A percentile compares a stretch with the other conserved stretches of the same genome.
Conservation (phyloP, 2,113 vertebrate genomes). For the Scopus umbretta region DNA sequence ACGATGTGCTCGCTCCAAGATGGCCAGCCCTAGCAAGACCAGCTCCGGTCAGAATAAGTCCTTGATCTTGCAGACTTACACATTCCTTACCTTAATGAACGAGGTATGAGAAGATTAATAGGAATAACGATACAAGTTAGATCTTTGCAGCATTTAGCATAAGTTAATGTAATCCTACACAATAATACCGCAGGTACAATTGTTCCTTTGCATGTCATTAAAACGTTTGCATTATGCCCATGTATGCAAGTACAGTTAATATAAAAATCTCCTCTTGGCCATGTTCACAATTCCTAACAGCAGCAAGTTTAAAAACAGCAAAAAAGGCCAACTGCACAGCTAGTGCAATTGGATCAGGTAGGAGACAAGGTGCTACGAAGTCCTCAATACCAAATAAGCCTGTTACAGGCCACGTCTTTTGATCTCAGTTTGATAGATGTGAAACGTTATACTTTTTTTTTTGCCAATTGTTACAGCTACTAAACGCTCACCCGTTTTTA, state of each 20-base stretch:
- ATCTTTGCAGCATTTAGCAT: background rate
- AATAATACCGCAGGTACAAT: background rate
- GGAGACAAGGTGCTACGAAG: background rate
- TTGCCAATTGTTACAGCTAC: background rate
- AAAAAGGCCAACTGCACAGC: background rate
- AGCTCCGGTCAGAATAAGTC: background rate
- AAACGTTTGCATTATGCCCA: background rate
- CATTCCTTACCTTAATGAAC: background rate
- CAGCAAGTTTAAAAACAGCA: background rate
- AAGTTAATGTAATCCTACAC: background rate
- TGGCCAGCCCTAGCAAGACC: background rate
- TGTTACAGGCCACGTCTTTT: background rate
- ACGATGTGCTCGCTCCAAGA: accelerated
- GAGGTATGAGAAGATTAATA: background rate
- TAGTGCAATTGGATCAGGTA: background rate
- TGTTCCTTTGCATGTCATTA: background rate
- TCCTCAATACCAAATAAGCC: background rate
- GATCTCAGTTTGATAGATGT: background rate
- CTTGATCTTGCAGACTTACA: background rate
- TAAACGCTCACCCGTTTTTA: background rate
- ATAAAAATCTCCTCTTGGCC: background rate
- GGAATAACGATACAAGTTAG: background rate
- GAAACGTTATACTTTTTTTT: background rate
- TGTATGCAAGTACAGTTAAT: background rate
- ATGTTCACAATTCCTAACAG: background rate